These are phyloP conservation scores for Pachyuromys duprasi DNA, from an alignment of 2,797 vertebrate species.

Conservation along the genomic window DNA sequence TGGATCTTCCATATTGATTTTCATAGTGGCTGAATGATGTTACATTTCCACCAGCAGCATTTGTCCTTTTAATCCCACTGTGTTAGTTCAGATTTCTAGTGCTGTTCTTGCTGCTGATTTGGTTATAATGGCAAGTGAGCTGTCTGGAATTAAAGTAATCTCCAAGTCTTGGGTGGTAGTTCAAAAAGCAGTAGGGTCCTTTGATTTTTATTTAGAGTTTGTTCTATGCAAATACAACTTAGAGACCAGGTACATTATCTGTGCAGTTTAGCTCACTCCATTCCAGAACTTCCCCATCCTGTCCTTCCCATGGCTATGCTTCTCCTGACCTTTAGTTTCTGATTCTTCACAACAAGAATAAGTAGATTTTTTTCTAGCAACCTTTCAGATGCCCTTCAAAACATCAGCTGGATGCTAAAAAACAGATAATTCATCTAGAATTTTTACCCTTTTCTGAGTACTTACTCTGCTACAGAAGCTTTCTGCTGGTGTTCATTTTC, in stretches of 20 bases:
- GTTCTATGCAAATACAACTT: neutral
- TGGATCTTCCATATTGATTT: neutral
- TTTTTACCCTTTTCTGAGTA: conserved; percentile 21
- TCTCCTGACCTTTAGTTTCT: conserved; percentile 23
- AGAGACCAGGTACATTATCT: neutral
- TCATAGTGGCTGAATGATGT: neutral
- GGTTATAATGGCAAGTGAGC: neutral
- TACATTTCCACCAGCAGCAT: neutral
- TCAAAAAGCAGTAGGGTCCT: conserved; percentile 34
- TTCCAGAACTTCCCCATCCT: neutral
- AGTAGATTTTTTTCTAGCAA: conserved; percentile 10
- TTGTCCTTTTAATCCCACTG: neutral
- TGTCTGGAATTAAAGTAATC: conserved; percentile 14
- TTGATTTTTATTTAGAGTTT: conserved; percentile 31
- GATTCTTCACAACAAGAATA: neutral
- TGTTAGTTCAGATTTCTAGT: neutral
- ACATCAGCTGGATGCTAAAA: neutral
- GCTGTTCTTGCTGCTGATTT: neutral
- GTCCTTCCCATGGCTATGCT: neutral
- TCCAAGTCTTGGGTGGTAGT: neutral
- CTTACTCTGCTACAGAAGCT: conserved; percentile 19
- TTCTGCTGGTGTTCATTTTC: conserved; percentile 42
- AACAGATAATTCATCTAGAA: neutral
- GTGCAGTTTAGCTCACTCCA: neutral
- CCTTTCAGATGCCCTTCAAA: neutral